A percentile compares a stretch with the other conserved stretches of the same genome.
Conservation (phyloP, 2,113 vertebrate genomes). For the Antennarius striatus region DNA sequence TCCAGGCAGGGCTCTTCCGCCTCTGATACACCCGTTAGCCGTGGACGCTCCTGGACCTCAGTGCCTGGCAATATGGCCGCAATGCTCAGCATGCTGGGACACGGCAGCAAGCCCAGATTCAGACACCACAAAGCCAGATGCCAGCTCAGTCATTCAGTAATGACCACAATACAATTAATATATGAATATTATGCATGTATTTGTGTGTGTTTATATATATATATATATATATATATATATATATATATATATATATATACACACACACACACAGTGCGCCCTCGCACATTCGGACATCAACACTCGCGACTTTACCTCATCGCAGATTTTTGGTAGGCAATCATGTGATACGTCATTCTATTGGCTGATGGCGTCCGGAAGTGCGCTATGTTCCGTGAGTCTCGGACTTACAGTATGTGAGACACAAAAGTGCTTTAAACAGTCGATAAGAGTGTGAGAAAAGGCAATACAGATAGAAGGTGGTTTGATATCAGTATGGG, state of each 20-base stretch:
- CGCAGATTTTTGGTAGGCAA: no score
- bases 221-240: background rate
- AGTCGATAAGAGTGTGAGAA: no score
- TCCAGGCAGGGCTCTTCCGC: slow-evolving; percentile 72
- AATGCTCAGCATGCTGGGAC: slow-evolving; percentile 67
- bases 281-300: no score
- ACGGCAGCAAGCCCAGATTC: slow-evolving; percentile 63
- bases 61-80: slow-evolving; percentile 72
- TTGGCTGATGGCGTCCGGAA: no score
- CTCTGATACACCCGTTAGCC: slow-evolving; percentile 46
- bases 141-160: slow-evolving; percentile 45
- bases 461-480: no score
- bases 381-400: no score
- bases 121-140: slow-evolving; percentile 67
- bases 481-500: no score
- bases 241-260: background rate
- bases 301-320: no score
- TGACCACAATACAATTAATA: slow-evolving; percentile 4
- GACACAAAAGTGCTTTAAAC: no score
- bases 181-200: no score
- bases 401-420: no score
- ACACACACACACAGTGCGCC: background rate
- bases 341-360: no score
- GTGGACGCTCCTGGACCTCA: slow-evolving; percentile 50
- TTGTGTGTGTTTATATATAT: background rate